Conservation (phyloP, 2,888 invertebrate species). For the Mongoloraphidia duomilia region DNA sequence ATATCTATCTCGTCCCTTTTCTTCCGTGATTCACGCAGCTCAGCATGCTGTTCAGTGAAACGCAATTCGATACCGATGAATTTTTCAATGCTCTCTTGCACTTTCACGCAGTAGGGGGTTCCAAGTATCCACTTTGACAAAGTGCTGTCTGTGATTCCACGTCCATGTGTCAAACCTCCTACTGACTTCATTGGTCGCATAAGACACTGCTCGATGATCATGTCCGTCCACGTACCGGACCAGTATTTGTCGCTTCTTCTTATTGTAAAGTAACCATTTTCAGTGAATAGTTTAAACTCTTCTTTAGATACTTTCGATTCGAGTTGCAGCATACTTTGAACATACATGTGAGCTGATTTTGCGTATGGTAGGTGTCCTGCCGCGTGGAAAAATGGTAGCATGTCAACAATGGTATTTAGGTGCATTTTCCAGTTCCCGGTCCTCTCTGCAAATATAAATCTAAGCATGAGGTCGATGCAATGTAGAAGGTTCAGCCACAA, state of each 20-base stretch:
- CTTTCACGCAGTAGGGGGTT: background rate
- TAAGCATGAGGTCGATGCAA: too few relatives aligned
- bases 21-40: background rate
- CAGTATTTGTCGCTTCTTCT: slow-evolving; percentile 15
- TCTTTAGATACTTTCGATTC: slow-evolving; percentile 11
- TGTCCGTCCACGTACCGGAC: slow-evolving; percentile 18
- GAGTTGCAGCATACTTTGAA: slow-evolving; percentile 25
- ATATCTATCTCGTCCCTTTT: too few relatives aligned
- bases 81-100: background rate
- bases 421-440: too few relatives aligned
- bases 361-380: slow-evolving; percentile 24
- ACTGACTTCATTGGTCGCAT: slow-evolving; percentile 18
- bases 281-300: slow-evolving; percentile 16
- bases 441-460: too few relatives aligned
- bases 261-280: slow-evolving; percentile 9
- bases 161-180: slow-evolving; percentile 18
- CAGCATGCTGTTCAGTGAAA: background rate
- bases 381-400: background rate
- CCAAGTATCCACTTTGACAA: background rate
- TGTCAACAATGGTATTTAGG: background rate
- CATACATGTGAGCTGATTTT: slow-evolving; percentile 22
- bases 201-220: slow-evolving; percentile 21
- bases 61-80: background rate
- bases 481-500: too few relatives aligned
- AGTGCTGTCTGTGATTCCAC: background rate